Evolutionary conservation across 2,113 vertebrate species (phyloP).

Genomic region (Dromiciops gliroides): DNA sequence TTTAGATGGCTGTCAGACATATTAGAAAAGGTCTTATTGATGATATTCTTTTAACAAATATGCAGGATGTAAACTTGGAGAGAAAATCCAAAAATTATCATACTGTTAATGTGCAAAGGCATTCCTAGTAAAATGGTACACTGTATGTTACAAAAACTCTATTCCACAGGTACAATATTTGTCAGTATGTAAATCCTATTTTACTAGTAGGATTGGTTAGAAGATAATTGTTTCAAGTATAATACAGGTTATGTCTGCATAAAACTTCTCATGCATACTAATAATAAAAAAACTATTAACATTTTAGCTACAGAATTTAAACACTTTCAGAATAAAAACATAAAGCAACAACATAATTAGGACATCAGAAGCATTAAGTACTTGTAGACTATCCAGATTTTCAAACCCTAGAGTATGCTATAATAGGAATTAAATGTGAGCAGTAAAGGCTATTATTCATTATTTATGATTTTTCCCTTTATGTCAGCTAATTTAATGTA

Average conservation of each 20-base stretch:
- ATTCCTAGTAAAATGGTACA: conserved; percentile 61
- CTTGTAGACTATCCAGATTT: conserved; percentile 66
- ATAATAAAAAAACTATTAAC: conserved; percentile 51
- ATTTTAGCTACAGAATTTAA: conserved; percentile 41
- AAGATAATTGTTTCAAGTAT: conserved; percentile 58
- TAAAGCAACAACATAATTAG: conserved; percentile 29
- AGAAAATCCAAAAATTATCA: conserved; percentile 81
- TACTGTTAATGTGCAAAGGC: conserved; percentile 75
- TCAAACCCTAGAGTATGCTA: conserved; percentile 63
- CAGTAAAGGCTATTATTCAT: conserved; percentile 85
- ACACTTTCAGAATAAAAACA: conserved; percentile 71
- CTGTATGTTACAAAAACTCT: conserved; percentile 70
- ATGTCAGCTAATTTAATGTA: conserved; percentile 86
- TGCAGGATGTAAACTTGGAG: conserved; percentile 69
- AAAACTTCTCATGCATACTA: conserved; percentile 56
- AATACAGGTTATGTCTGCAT: conserved; percentile 56
- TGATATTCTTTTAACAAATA: conserved; percentile 75
- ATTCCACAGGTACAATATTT: conserved; percentile 63
- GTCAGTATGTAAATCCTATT: conserved; percentile 57
- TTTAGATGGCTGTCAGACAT: conserved; percentile 71
- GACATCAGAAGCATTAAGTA: conserved; percentile 22
- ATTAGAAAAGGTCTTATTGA: conserved; percentile 74
- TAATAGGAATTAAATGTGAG: conserved; percentile 75
- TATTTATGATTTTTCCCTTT: conserved; percentile 92
- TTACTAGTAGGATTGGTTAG: conserved; percentile 8